phyloP scores from a whole-genome alignment of 2,797 vertebrate genomes.

The Xyrichtys novacula region DNA sequence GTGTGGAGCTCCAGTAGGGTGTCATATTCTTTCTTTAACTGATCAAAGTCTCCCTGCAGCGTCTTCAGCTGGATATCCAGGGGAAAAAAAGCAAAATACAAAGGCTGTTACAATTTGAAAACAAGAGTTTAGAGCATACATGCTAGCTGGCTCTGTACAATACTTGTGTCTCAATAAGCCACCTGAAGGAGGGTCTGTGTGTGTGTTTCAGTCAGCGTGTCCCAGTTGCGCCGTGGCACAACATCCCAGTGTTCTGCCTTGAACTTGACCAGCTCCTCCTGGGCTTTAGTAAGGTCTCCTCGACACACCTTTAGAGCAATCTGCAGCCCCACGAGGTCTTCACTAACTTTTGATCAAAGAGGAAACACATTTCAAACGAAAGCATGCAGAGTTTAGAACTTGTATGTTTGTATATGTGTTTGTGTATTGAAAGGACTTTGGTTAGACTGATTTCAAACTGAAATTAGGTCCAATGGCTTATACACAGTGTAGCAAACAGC shows the following conservation, averaged over 20 bases:
- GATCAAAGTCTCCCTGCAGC: conserved; percentile 82
- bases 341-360: conserved; percentile 63
- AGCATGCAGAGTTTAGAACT: background rate
- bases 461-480: no score
- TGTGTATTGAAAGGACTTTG: background rate
- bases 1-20: conserved; percentile 83
- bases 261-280: conserved; percentile 84
- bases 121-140: background rate
- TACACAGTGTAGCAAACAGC: no score
- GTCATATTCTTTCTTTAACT: conserved; percentile 82
- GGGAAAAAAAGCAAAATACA: background rate
- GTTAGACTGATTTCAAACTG: background rate
- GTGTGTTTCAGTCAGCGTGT: conserved; percentile 81
- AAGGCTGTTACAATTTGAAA: background rate
- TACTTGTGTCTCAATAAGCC: conserved; percentile 1
- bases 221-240: conserved; percentile 87
- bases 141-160: background rate
- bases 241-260: conserved; percentile 87
- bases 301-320: conserved; percentile 85
- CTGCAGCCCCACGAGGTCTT: conserved; percentile 83
- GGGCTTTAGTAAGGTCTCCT: conserved; percentile 85
- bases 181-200: conserved; percentile 83
- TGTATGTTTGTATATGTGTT: background rate
- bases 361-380: conserved; percentile 13
- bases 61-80: conserved; percentile 76